These are phyloP conservation scores for Drosophila pseudoobscura DNA, from an alignment of 1,140 invertebrate genomes.

Conservation along the genomic window DNA sequence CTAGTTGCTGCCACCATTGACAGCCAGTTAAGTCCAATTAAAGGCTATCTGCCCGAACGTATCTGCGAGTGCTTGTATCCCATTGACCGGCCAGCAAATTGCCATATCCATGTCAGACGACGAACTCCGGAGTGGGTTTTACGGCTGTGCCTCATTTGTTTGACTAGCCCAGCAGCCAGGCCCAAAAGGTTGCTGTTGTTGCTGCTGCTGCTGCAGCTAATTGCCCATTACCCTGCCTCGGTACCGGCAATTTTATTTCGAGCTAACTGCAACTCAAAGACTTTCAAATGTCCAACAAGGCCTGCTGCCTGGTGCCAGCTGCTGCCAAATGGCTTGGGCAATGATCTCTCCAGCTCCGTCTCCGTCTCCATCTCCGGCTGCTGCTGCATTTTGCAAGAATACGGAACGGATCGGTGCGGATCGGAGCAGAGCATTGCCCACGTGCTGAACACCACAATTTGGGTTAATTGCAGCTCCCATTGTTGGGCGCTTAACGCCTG, in stretches of 20 bases:
- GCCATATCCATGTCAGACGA: conserved; percentile 29
- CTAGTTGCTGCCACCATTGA: conserved; percentile 30
- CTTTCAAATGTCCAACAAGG: conserved; percentile 61
- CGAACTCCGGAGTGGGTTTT: conserved; percentile 27
- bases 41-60: conserved; percentile 37
- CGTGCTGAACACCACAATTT: conserved; percentile 67
- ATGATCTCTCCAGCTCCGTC: conserved; percentile 45
- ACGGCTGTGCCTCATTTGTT: conserved; percentile 42
- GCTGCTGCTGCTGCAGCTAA: conserved; percentile 31
- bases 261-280: conserved; percentile 40
- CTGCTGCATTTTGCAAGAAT: conserved; percentile 58
- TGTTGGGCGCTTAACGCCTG: conserved; percentile 71
- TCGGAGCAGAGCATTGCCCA: conserved; percentile 41
- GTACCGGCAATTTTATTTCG: conserved; percentile 41
- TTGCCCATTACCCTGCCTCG: conserved; percentile 59
- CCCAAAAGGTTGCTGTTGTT: conserved; percentile 47
- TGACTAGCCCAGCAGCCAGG: conserved; percentile 44
- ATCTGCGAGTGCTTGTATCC: conserved; percentile 25
- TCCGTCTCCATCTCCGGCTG: conserved; percentile 21
- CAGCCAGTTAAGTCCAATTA: conserved; percentile 52
- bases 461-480: conserved; percentile 70
- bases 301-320: conserved; percentile 32
- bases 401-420: not conserved
- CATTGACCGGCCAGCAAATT: conserved; percentile 37
- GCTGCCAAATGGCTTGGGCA: conserved; percentile 67